Evolutionary conservation across 1,140 invertebrate genomes (phyloP).

Genomic region (Helicorthomorpha holstii): DNA sequence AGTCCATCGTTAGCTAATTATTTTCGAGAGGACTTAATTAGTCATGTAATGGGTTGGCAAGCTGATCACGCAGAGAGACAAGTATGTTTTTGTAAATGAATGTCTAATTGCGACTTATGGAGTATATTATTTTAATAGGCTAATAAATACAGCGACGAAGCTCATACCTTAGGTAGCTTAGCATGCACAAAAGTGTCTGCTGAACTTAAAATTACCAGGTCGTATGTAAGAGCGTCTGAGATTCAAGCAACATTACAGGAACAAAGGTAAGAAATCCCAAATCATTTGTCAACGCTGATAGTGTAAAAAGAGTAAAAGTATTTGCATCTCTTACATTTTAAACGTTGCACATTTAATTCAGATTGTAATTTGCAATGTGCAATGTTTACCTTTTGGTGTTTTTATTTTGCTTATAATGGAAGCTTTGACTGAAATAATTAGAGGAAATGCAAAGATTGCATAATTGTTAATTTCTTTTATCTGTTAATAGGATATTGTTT

Average conservation of each 20-base stretch:
- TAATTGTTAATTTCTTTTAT: too few species aligned
- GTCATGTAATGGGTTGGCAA: constrained; percentile 80
- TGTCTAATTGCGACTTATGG: neutral
- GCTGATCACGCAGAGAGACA: constrained; percentile 84
- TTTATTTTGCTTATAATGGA: too few species aligned
- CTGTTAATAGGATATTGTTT: constrained; percentile 61
- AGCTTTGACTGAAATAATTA: too few species aligned
- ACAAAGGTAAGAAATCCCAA: constrained; percentile 51
- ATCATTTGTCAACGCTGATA: too few species aligned
- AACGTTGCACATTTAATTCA: too few species aligned
- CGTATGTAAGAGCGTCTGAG: constrained; percentile 81
- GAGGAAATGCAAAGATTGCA: too few species aligned
- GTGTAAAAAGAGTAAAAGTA: too few species aligned
- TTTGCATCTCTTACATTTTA: too few species aligned
- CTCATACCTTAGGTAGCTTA: constrained; percentile 62
- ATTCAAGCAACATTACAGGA: constrained; percentile 93
- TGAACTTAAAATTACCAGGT: constrained; percentile 84
- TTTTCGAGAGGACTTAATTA: constrained; percentile 73
- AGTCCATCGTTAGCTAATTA: constrained; percentile 80
- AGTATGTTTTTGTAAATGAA: constrained; percentile 30
- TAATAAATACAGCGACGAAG: constrained; percentile 66
- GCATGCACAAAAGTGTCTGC: constrained; percentile 84
- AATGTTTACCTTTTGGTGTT: too few species aligned
- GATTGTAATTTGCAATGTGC: too few species aligned
- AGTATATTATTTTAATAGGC: constrained; percentile 36